phyloP scores from a whole-genome alignment of 1,140 invertebrate species.

The Mycetomoellerius zeteki region DNA sequence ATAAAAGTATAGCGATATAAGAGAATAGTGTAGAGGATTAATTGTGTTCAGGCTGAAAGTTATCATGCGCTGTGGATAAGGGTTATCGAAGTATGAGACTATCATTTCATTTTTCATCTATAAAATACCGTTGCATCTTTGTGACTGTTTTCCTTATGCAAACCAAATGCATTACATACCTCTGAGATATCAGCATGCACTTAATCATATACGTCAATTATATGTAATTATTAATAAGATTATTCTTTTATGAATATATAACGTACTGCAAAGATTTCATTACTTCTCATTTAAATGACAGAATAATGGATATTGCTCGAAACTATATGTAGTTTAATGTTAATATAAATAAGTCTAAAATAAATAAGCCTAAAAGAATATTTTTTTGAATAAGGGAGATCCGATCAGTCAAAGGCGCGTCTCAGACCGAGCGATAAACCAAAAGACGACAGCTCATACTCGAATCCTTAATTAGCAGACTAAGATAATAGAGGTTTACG shows the following conservation, averaged over 20 bases:
- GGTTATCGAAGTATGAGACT: constrained; percentile 65
- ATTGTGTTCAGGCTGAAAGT: constrained; percentile 63
- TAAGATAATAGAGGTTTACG: too few relatives aligned
- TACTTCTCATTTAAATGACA: background rate
- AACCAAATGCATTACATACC: background rate
- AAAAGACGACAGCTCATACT: too few relatives aligned
- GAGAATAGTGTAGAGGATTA: constrained; percentile 62
- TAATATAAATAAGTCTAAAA: too few relatives aligned
- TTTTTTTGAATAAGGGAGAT: too few relatives aligned
- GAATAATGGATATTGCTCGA: too few relatives aligned
- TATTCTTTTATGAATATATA: background rate
- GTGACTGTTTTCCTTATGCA: constrained; percentile 41
- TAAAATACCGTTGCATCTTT: constrained; percentile 25
- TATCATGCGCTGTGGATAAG: constrained; percentile 67
- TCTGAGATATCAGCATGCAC: background rate
- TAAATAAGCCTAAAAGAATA: too few relatives aligned
- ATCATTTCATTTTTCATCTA: constrained; percentile 44
- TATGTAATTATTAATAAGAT: background rate
- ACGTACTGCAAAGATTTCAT: background rate
- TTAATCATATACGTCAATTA: constrained; percentile 16
- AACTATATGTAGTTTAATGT: too few relatives aligned
- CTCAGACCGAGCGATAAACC: too few relatives aligned
- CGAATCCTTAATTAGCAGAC: too few relatives aligned
- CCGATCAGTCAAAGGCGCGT: too few relatives aligned
- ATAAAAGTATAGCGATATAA: constrained; percentile 60